Base-by-base conservation (phyloP, 2,888 invertebrate species). In the Chloromyia formosa region DNA sequence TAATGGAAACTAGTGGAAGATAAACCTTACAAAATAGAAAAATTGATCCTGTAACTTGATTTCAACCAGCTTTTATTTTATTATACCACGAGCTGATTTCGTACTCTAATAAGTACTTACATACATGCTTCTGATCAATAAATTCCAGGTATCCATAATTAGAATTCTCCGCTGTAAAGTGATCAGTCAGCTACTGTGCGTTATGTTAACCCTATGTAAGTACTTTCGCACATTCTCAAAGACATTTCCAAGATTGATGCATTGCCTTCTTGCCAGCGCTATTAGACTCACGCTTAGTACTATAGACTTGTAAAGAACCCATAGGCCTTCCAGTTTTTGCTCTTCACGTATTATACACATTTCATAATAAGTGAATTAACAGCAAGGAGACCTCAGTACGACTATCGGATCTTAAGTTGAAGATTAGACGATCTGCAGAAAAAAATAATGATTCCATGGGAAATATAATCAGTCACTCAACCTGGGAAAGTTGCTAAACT, bases 401-500 rank as follows among this genome's bases (percentile, higher is more conserved):
- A 45, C 35, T 18, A 22, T 66, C 45, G 49, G 23, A 66, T 66
- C 66, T 66, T 45, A 66, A 66, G 66, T 66, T 66, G 66, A 66
- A 66, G 66, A 66, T 66, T 66, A 45, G 66, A 66, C 35, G 49
- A 58, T 72, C 14, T 22, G 49, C 7, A 49, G 66, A 74, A 74
- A 76, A 76, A 74, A 64, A 74, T 35, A 35, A 35, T 35, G 27
- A 56, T 58, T 74, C 66, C 76, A 61, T 76, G 76, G 66, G 76
- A 76, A 76, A 61, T 60, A 49, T 71, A 71, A 76, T 74, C 61
- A 66, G 71, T 71, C 66, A 66, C 49, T 66, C 45, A 27, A 73
- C 74, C 76, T 76, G 76, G 76, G 76, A 76, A 76, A 74, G 71
- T 76, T 76, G 74, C 54, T 69, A 74, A 76, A 76, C 27, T 35